Evolutionary conservation across 2,888 invertebrate genomes (phyloP).

Genomic region (Empis livida): DNA sequence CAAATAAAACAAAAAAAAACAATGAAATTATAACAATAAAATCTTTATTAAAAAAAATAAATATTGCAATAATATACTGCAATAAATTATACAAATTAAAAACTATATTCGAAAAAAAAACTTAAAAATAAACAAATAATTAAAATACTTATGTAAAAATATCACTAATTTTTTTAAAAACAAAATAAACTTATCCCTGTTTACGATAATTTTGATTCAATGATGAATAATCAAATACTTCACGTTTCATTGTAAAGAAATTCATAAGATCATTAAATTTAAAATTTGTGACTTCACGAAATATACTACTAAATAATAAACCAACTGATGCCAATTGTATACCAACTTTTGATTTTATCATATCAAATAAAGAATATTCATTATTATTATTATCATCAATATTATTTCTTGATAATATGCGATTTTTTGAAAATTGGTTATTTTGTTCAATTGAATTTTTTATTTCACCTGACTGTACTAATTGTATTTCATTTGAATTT

Average conservation of each 20-base stretch:
- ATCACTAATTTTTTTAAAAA: too few relatives aligned
- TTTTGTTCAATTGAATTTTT: not conserved
- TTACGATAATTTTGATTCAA: not conserved
- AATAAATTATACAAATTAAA: not conserved
- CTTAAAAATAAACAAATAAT: not conserved
- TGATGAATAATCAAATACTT: too few relatives aligned
- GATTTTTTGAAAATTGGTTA: too few relatives aligned
- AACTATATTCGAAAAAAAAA: not conserved
- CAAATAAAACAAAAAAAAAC: constrained; percentile 1
- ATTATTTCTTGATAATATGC: not conserved
- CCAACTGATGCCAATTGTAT: constrained; percentile 32
- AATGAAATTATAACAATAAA: constrained; percentile 1
- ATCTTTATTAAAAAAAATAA: not conserved
- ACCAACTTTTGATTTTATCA: constrained; percentile 22
- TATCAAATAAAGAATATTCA: constrained; percentile 11
- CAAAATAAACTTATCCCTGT: too few relatives aligned
- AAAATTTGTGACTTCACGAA: constrained; percentile 27
- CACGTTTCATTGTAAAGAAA: constrained; percentile 8
- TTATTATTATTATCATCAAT: not conserved
- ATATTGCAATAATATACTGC: constrained; percentile 12
- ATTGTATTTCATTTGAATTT: not conserved
- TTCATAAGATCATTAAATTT: constrained; percentile 20
- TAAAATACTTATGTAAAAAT: not conserved
- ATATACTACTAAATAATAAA: constrained; percentile 27
- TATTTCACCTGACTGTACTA: not conserved